phyloP scores from a whole-genome alignment of 1,140 invertebrate genomes.

The Scaptomyza graminum region DNA sequence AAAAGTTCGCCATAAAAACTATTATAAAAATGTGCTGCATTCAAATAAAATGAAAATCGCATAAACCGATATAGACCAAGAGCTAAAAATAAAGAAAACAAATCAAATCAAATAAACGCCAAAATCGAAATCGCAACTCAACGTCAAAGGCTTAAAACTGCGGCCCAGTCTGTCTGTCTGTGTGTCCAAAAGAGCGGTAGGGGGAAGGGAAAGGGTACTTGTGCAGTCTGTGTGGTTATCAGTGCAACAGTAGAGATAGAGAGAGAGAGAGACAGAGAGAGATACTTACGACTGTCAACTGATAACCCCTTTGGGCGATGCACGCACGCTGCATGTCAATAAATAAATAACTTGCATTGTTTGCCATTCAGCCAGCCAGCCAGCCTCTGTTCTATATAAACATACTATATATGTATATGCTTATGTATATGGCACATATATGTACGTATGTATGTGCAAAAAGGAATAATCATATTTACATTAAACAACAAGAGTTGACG shows the following conservation, averaged over 20 bases:
- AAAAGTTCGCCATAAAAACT: constrained; percentile 44
- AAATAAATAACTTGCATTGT: constrained; percentile 80
- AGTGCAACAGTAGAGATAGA: constrained; percentile 31
- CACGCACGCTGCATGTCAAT: constrained; percentile 61
- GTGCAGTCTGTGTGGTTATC: constrained; percentile 57
- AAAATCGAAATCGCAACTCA: constrained; percentile 18
- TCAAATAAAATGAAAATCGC: constrained; percentile 73
- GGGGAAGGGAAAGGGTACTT: neutral
- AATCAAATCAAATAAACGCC: constrained; percentile 56
- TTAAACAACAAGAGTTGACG: constrained; percentile 62
- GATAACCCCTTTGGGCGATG: constrained; percentile 67
- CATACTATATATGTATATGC: constrained; percentile 21
- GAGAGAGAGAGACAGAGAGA: constrained; percentile 14
- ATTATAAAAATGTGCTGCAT: constrained; percentile 24
- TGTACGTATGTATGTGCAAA: constrained; percentile 39
- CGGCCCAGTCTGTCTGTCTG: neutral
- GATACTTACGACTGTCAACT: constrained; percentile 63
- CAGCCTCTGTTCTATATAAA: constrained; percentile 34
- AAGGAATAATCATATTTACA: constrained; percentile 77
- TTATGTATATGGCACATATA: constrained; percentile 2
- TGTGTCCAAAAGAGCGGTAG: neutral
- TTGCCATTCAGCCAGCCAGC: constrained; percentile 42
- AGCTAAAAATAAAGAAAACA: constrained; percentile 37
- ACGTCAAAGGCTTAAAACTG: constrained; percentile 62
- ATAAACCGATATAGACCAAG: constrained; percentile 41